Evolutionary conservation across 92 coral and sea anemone genomes (phyloP), one percentile per base, ranked within the genome.

Genomic region (Plumapathes pennacea): DNA sequence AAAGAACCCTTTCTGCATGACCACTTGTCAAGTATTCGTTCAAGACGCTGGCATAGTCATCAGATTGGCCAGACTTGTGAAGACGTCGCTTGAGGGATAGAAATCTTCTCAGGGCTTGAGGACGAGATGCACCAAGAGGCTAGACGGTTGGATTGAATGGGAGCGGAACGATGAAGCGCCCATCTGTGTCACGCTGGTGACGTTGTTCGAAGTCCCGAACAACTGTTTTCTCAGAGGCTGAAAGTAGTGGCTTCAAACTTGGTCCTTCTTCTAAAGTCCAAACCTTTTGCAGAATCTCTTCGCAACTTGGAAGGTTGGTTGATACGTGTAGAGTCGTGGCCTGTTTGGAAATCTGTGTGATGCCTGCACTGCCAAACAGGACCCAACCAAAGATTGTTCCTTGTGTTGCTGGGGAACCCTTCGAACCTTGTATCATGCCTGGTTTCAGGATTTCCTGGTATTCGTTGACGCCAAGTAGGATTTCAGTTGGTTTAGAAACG

Each of bases 321-420:
- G 63, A 31, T 13, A 39, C 42, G 46, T 40, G 62, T 41, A 64
- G 4, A 13, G 65, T 53, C 3, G 54, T 54, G 24, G 37, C 65
- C 38, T n/a, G n/a, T n/a, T n/a, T n/a, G n/a, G n/a, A n/a, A n/a
- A n/a, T 65, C 64, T 22, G 61, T 0, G 12, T 59, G 30, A 2
- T 38, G 50, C 39, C 55, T 29, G 49, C 17, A 24, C 39, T 64
- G 29, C 81, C 81, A 64, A 63, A 64, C 25, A 73, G 40, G 15
- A 60, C 78, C 72, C 78, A 71, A 20, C 78, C 78, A 63, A 71
- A 71, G 46, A 62, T 58, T 23, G 78, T 71, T 29, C 49, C 58
- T 72, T 72, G 80, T 21, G 74, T 74, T 9, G 81, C 73, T 49
- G 80, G 80, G 34, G 80, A 38, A n/a, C 58, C 71, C 41, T 42